A percentile compares a stretch with the other conserved stretches of the same genome.
Evolutionary conservation across 1,140 invertebrate species (phyloP).

Genomic region (Zaprionus ghesquierei): DNA sequence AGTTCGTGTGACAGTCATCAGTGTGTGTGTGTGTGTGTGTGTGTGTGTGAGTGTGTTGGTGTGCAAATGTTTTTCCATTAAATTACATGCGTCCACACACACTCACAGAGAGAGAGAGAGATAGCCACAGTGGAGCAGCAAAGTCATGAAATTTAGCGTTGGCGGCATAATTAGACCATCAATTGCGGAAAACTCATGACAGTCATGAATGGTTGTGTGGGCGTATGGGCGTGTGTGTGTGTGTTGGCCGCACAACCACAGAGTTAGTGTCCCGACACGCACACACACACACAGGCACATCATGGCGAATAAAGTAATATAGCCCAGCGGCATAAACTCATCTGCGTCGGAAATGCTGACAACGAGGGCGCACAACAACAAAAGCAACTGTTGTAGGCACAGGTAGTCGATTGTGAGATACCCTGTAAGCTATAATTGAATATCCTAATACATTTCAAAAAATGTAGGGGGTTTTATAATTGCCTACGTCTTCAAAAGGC

Average conservation of each 20-base stretch:
- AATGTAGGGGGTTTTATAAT: too few species aligned
- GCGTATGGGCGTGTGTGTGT: conserved; percentile 27
- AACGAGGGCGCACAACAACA: conserved; percentile 40
- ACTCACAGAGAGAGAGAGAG: background rate
- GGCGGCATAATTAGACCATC: conserved; percentile 82
- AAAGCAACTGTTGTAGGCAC: background rate
- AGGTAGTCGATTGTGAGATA: background rate
- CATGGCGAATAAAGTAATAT: conserved; percentile 68
- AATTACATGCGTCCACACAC: conserved; percentile 51
- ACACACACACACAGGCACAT: background rate
- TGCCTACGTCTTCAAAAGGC: too few species aligned
- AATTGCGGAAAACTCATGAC: conserved; percentile 82
- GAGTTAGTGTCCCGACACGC: conserved; percentile 14
- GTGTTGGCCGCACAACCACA: conserved; percentile 43
- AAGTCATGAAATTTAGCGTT: conserved; percentile 81
- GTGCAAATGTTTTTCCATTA: conserved; percentile 70
- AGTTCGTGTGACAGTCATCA: background rate
- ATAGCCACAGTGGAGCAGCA: conserved; percentile 53
- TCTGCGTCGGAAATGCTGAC: conserved; percentile 76
- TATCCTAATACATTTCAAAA: too few species aligned
- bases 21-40: background rate
- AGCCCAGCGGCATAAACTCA: conserved; percentile 75
- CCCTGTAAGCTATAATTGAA: background rate
- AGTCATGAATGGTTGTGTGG: conserved; percentile 71
- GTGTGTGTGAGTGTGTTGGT: conserved; percentile 15